Evolutionary conservation across 2,888 invertebrate genomes (phyloP).

Genomic region (Pterostichus niger): DNA sequence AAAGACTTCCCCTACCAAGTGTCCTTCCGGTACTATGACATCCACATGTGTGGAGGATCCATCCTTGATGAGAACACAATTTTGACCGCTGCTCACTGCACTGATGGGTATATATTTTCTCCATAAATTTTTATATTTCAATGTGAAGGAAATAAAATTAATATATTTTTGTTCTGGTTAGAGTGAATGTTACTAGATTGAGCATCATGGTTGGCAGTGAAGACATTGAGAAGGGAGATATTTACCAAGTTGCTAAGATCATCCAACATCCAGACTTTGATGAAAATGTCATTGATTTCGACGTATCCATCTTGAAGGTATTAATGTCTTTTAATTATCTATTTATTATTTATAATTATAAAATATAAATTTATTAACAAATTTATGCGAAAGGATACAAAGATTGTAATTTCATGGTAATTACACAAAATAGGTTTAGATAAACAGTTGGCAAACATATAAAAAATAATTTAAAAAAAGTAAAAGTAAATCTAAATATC

Average conservation of each 20-base stretch:
- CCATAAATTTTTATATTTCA: neutral
- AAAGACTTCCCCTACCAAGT: slow-evolving; percentile 49
- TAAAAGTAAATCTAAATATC: too few species aligned
- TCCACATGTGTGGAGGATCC: slow-evolving; percentile 45
- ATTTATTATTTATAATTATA: too few species aligned
- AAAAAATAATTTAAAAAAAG: too few species aligned
- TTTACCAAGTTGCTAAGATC: neutral
- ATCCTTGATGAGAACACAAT: slow-evolving; percentile 38
- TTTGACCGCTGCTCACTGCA: slow-evolving; percentile 57
- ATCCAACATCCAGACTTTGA: slow-evolving; percentile 38
- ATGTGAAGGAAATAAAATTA: neutral
- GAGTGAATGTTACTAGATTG: neutral
- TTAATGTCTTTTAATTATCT: neutral
- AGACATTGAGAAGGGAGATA: neutral
- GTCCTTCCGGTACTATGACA: slow-evolving; percentile 14
- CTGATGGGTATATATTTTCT: slow-evolving; percentile 34
- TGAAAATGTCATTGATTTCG: slow-evolving; percentile 10
- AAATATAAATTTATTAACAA: too few species aligned
- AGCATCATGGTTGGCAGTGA: slow-evolving; percentile 46
- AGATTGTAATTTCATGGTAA: too few species aligned
- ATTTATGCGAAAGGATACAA: too few species aligned
- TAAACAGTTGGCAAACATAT: too few species aligned
- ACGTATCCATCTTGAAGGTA: slow-evolving; percentile 45
- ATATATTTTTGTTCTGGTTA: neutral
- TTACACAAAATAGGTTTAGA: too few species aligned